phyloP scores from a whole-genome alignment of 2,888 invertebrate species.

The Drosophila subquinaria region DNA sequence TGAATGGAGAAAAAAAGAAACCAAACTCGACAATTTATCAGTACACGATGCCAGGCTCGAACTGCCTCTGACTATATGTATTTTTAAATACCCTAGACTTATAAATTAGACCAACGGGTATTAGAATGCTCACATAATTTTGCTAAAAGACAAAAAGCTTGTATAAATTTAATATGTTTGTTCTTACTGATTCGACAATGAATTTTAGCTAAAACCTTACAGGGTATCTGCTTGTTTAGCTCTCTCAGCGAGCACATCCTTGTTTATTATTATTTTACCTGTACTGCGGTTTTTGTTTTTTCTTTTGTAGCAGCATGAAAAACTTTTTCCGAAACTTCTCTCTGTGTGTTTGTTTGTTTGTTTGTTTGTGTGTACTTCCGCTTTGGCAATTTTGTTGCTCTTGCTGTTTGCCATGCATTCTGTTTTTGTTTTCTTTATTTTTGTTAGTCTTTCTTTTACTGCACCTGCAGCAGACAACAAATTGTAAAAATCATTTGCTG shows the following conservation, averaged over 20 bases:
- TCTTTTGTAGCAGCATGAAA: conserved; percentile 21
- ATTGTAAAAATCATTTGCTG: conserved; percentile 61
- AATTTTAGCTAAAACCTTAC: background rate
- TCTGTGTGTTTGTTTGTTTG: conserved; percentile 14
- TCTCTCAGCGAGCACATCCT: background rate
- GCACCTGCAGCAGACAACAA: conserved; percentile 56
- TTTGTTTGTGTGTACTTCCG: conserved; percentile 15
- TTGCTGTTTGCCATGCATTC: conserved; percentile 28
- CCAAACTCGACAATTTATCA: conserved; percentile 56
- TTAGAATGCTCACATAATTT: background rate
- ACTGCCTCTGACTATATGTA: background rate
- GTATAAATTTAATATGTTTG: background rate
- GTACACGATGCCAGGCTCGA: conserved; percentile 18
- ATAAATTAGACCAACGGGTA: background rate
- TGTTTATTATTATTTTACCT: conserved; percentile 45
- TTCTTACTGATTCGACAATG: background rate
- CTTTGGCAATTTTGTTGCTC: conserved; percentile 21
- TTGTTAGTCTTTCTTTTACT: conserved; percentile 2
- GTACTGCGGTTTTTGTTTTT: conserved; percentile 28
- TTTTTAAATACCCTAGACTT: conserved; percentile 29
- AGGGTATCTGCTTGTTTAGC: conserved; percentile 8
- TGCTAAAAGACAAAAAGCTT: background rate
- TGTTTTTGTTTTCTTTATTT: conserved; percentile 35
- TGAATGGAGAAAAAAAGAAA: conserved; percentile 22
- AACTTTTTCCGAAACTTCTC: conserved; percentile 40